These are phyloP conservation scores for Drosophila robusta DNA, from an alignment of 2,888 invertebrate species.

Conservation along the genomic window DNA sequence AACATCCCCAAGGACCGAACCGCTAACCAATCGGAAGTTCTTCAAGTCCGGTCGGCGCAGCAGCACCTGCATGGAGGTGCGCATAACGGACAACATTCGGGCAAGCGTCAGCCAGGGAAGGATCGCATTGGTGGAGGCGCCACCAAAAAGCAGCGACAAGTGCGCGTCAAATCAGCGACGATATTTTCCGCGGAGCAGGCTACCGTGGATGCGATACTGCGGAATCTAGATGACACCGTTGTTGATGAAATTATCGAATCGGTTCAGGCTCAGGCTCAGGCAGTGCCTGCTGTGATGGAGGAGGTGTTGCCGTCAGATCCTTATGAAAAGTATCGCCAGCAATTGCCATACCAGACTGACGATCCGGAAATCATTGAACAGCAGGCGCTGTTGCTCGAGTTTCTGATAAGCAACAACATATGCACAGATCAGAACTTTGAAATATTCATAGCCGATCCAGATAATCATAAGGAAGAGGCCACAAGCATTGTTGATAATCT, in stretches of 20 bases:
- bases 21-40: conserved; percentile 75
- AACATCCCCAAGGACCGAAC: conserved; percentile 26
- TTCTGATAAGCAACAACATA: conserved; percentile 83
- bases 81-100: conserved; percentile 81
- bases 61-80: conserved; percentile 78
- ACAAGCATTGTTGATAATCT: conserved; percentile 81
- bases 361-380: conserved; percentile 82
- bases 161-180: conserved; percentile 62
- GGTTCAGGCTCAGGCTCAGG: conserved; percentile 6
- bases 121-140: conserved; percentile 70
- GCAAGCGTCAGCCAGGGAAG: conserved; percentile 82
- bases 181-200: conserved; percentile 83
- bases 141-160: conserved; percentile 41
- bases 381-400: conserved; percentile 82
- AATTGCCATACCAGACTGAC: conserved; percentile 82
- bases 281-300: not conserved
- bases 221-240: conserved; percentile 77
- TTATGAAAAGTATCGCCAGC: conserved; percentile 71
- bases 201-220: conserved; percentile 82
- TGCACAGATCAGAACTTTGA: conserved; percentile 83
- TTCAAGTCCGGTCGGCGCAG: conserved; percentile 80
- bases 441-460: conserved; percentile 84
- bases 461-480: conserved; percentile 83
- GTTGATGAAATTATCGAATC: conserved; percentile 67
- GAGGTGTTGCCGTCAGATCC: conserved; percentile 36